Conservation (phyloP, 2,888 invertebrate genomes). For the Diachrysia chrysitis region DNA sequence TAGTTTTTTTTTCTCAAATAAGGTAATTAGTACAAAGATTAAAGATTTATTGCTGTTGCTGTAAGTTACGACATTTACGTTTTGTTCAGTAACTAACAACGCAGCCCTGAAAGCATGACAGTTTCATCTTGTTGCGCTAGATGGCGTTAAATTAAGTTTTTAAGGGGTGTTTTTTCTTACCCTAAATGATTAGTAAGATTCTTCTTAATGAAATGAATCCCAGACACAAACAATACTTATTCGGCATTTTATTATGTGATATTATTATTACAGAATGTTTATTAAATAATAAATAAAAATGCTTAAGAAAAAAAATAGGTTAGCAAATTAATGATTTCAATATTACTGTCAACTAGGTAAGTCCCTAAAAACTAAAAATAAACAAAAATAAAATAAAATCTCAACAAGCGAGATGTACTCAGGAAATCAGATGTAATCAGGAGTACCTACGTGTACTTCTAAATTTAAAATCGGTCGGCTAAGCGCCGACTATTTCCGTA, state of each 20-base stretch:
- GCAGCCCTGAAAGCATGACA: not conserved
- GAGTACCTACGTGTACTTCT: slow-evolving; percentile 63
- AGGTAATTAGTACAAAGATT: too few species aligned
- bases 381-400: too few species aligned
- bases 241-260: too few species aligned
- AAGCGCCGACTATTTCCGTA: slow-evolving; percentile 75
- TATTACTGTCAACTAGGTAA: too few species aligned
- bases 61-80: not conserved
- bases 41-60: too few species aligned
- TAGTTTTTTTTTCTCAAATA: too few species aligned
- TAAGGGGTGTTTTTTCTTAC: not conserved
- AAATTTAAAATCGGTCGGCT: slow-evolving; percentile 60
- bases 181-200: not conserved
- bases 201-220: not conserved
- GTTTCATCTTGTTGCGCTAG: slow-evolving; percentile 28
- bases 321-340: too few species aligned
- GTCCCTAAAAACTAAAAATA: too few species aligned
- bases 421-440: slow-evolving; percentile 43
- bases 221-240: too few species aligned
- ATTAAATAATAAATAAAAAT: too few species aligned
- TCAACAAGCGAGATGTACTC: slow-evolving; percentile 13
- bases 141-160: slow-evolving; percentile 35
- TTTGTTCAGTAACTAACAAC: not conserved
- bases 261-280: too few species aligned
- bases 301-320: too few species aligned